Percentiles rank a stretch among this genome's conserved stretches.
phyloP scores from a whole-genome alignment of 2,113 vertebrate species.

The Phyllopteryx taeniolatus region DNA sequence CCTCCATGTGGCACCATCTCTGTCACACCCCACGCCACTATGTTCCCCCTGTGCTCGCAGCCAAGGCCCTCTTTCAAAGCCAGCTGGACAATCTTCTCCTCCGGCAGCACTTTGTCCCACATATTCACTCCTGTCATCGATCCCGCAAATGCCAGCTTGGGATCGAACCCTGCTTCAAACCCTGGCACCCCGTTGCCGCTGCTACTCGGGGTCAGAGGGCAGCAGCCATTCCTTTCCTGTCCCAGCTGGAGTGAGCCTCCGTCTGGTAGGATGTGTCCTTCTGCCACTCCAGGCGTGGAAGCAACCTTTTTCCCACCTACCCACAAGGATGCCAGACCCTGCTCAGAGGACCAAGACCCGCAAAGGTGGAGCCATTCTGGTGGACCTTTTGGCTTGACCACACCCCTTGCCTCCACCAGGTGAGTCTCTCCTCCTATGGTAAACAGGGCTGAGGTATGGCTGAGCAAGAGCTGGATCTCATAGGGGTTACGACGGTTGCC shows the following conservation, averaged over 20 bases:
- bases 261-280: constrained; percentile 71
- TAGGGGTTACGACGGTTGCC: constrained; percentile 84
- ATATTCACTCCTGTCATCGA: constrained; percentile 91
- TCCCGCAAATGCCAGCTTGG: constrained; percentile 82
- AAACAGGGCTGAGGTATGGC: constrained; percentile 64
- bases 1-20: constrained; percentile 85
- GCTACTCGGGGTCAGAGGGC: constrained; percentile 5
- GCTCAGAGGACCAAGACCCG: constrained; percentile 79
- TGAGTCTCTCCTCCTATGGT: constrained; percentile 77
- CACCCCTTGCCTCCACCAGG: constrained; percentile 59
- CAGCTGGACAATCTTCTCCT: constrained; percentile 71
- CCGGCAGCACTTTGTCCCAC: constrained; percentile 83
- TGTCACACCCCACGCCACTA: constrained; percentile 90
- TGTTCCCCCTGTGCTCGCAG: constrained; percentile 79
- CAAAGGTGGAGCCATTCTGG: constrained; percentile 85
- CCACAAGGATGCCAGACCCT: constrained; percentile 79
- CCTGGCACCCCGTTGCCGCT: constrained; percentile 71
- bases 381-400: constrained; percentile 47
- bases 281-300: constrained; percentile 58
- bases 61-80: constrained; percentile 58
- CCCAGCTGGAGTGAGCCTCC: constrained; percentile 87
- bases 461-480: constrained; percentile 88
- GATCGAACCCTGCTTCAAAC: constrained; percentile 75
- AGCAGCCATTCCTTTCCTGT: constrained; percentile 84
- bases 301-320: constrained; percentile 70